Conservation (phyloP, 2,113 vertebrate species). For the Carassius auratus region DNA sequence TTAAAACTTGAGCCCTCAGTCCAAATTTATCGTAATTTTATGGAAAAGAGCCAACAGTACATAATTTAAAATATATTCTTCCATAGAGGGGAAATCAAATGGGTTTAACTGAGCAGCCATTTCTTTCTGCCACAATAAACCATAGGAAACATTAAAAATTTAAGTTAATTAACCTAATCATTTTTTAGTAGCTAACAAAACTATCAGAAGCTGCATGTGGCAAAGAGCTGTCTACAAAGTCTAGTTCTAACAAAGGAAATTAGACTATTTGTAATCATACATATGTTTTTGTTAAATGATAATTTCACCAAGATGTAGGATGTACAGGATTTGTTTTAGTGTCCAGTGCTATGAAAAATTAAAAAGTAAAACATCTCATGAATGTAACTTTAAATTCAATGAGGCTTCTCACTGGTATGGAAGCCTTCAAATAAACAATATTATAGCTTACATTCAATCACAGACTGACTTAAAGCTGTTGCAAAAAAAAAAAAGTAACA, state of each 20-base stretch:
- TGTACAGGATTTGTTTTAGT: not conserved
- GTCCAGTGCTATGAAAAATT: not conserved
- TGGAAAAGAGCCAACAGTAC: not conserved
- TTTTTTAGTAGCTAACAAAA: not conserved
- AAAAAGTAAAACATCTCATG: not conserved
- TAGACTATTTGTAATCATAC: not conserved
- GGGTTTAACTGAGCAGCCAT: not conserved
- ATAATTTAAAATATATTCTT: not conserved
- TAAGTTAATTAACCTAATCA: not conserved
- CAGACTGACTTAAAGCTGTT: not conserved
- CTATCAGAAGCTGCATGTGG: not conserved
- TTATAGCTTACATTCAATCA: not conserved
- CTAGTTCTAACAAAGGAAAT: not conserved
- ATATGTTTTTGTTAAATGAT: not conserved
- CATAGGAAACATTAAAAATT: not conserved
- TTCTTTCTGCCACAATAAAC: not conserved
- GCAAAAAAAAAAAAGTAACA: not conserved
- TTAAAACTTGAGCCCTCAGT: not conserved
- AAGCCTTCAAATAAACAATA: not conserved
- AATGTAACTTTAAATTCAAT: not conserved
- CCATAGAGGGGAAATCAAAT: not conserved
- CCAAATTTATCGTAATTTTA: not conserved
- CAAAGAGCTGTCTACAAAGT: not conserved
- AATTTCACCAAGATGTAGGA: not conserved
- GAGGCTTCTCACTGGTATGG: constrained; percentile 11